These are phyloP conservation scores for Pogonognathellus flavescens DNA, from an alignment of 1,140 invertebrate genomes.

Conservation along the genomic window DNA sequence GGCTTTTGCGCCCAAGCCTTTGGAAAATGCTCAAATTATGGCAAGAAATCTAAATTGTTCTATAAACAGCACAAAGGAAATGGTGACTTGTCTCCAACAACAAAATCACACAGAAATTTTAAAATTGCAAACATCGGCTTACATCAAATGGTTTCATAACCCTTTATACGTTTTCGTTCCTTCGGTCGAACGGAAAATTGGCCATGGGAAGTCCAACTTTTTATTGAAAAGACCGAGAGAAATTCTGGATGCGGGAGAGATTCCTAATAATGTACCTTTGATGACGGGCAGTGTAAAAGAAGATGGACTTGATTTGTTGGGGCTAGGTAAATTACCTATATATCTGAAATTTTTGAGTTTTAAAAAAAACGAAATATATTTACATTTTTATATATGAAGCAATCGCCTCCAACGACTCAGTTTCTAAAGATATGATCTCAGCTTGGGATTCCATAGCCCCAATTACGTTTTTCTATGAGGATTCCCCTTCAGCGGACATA, in stretches of 20 bases:
- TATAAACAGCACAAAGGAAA: not conserved
- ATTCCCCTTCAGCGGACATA: not conserved
- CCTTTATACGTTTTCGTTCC: not conserved
- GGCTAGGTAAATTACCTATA: no score
- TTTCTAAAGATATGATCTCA: not conserved
- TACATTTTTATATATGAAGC: no score
- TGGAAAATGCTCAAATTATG: not conserved
- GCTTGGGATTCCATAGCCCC: not conserved
- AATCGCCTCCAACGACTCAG: not conserved
- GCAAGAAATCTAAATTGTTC: not conserved
- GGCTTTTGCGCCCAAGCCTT: not conserved
- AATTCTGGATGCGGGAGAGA: not conserved
- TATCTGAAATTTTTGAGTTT: not conserved
- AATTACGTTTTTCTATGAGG: not conserved
- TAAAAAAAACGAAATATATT: not conserved
- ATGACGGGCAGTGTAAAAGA: not conserved
- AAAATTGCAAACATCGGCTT: not conserved
- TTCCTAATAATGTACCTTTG: not conserved
- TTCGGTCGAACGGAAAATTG: not conserved
- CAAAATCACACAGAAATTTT: not conserved
- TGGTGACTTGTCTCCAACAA: not conserved
- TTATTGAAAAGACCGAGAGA: not conserved
- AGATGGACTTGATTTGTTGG: not conserved
- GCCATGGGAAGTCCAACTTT: not conserved
- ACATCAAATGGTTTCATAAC: not conserved